Conservation (phyloP, 2,797 vertebrate species). For the Hippoglossus hippoglossus region DNA sequence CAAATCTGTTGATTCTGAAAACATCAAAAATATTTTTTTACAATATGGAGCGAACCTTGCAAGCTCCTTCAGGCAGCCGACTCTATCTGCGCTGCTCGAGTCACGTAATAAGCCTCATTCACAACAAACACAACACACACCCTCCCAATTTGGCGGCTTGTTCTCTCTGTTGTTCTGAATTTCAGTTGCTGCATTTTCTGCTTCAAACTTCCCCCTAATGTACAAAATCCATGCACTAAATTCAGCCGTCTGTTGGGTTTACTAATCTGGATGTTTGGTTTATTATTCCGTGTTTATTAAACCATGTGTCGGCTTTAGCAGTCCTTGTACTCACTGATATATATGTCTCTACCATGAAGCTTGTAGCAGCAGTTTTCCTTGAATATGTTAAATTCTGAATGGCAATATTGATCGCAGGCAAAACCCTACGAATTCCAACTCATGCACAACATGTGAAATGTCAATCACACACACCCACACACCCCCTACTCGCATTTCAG, state of each 20-base stretch:
- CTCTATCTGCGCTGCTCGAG: too few species aligned
- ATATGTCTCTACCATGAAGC: neutral
- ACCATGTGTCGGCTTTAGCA: constrained; percentile 10
- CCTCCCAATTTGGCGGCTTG: too few species aligned
- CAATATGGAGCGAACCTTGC: too few species aligned
- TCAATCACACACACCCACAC: constrained; percentile 2
- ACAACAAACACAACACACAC: too few species aligned
- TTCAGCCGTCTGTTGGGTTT: neutral
- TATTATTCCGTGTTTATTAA: constrained; percentile 2
- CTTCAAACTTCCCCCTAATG: neutral
- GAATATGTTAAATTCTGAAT: constrained; percentile 14
- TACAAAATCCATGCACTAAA: too few species aligned
- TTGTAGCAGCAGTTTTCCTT: neutral
- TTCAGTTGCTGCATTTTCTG: neutral
- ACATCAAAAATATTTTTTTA: too few species aligned
- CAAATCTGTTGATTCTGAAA: too few species aligned
- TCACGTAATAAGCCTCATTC: too few species aligned
- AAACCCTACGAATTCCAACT: neutral
- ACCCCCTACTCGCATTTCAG: constrained; percentile 21
- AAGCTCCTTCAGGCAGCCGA: too few species aligned
- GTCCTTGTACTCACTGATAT: neutral
- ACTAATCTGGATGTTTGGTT: neutral
- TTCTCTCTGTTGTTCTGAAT: too few species aligned
- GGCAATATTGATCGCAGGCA: constrained; percentile 18
- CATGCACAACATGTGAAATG: constrained; percentile 15